Evolutionary conservation across 53 echinoderm and acorn worm genomes (phyloP), one percentile per base, ranked within the genome.

Genomic region (Zoroaster sp.): DNA sequence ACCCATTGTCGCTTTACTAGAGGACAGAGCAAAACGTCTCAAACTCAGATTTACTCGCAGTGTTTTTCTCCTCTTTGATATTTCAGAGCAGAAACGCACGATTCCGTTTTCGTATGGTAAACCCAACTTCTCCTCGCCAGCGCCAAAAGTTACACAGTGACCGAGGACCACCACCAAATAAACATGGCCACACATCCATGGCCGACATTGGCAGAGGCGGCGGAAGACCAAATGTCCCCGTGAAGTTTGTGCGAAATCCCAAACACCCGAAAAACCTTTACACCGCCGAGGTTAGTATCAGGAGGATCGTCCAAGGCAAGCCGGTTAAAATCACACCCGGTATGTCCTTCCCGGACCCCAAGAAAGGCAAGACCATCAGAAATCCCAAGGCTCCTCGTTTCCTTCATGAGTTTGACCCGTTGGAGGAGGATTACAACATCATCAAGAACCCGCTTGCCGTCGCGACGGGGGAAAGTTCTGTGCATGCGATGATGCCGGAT

Each of bases 331-430:
- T 85, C 46, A 47, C 85, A 46, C 51, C 85, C 1, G 85, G 46
- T 4, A 40, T 85, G 71, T 51, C 85, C 2, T 85, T 85, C 51
- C 85, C 85, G 1, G 85, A 85, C 52, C 85, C 85, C 5, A 85
- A 71, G 5, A 17, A 4, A 20, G 14, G 30, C 4, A 70, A 18
- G 20, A 28, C 45, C 46, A 45, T 85, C 35, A 45, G 49, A 4
- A 85, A 85, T 20, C 85, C 85, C 5, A 18, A 0, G 33, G 85
- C 85, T 47, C 85, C 85, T 3, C 70, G 47, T 6, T 45, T 85
- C 21, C 34, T 15, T 9, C 69, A 47, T 70, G 70, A 85, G 47
- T 85, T 35, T 35, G 71, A 70, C 4, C 85, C 85, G n/a, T 18
- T 70, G 0, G 33, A 40, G 2, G 70, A 85, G 3, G 85, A 85